These are phyloP conservation scores for Arenaria interpres DNA, from an alignment of 2,113 vertebrate genomes.

Conservation along the genomic window DNA sequence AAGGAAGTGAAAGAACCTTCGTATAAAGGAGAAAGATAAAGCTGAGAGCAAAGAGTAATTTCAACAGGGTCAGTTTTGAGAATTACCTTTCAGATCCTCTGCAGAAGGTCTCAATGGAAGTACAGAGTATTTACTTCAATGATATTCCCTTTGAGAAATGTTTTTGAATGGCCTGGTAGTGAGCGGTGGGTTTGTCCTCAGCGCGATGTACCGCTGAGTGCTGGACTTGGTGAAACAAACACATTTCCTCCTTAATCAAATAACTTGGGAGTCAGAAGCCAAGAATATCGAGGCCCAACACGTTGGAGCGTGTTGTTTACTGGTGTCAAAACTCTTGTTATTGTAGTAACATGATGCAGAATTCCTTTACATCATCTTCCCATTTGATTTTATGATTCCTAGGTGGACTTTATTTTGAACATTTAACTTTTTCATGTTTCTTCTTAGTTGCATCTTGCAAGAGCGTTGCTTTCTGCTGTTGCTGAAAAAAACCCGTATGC, in stretches of 20 bases:
- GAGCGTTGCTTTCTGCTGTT: neutral
- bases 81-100: neutral
- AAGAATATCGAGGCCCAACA: fast-evolving
- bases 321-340: neutral
- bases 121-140: neutral
- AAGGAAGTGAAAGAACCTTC: neutral
- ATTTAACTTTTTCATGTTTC: neutral
- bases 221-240: neutral
- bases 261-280: neutral
- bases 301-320: neutral
- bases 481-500: neutral
- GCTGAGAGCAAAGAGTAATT: neutral
- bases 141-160: neutral
- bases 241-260: neutral
- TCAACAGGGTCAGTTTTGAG: neutral
- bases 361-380: neutral
- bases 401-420: neutral
- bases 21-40: neutral
- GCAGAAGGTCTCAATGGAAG: neutral
- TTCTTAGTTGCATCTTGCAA: neutral
- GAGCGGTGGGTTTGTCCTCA: neutral
- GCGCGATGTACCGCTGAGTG: neutral
- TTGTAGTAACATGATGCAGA: neutral
- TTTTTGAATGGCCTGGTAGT: neutral
- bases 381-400: neutral